phyloP scores from a whole-genome alignment of 2,797 vertebrate genomes.

The Varecia variegata region DNA sequence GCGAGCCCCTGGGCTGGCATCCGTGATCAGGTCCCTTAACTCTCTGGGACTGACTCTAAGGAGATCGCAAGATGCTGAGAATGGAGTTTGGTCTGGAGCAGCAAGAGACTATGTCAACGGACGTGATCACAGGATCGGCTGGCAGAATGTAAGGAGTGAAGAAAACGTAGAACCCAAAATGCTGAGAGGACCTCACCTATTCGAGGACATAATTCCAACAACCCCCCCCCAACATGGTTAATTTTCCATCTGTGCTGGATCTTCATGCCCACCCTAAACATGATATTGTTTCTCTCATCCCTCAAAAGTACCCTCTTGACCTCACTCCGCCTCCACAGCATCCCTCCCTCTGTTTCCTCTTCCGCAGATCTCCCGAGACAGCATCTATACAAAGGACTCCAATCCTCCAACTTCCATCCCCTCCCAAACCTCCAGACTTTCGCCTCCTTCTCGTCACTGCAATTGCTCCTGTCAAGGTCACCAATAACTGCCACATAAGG shows the following conservation, averaged over 20 bases:
- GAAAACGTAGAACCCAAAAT: background rate
- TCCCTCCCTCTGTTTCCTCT: background rate
- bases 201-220: background rate
- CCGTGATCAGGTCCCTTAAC: background rate
- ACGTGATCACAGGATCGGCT: background rate
- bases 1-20: background rate
- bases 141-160: background rate
- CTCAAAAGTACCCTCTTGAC: background rate
- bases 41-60: background rate
- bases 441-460: too few relatives aligned
- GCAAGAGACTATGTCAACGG: background rate
- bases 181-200: background rate
- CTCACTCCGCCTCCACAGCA: background rate
- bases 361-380: background rate
- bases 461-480: background rate
- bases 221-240: background rate
- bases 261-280: background rate
- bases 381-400: background rate
- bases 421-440: background rate
- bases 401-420: background rate
- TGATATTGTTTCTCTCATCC: background rate
- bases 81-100: background rate
- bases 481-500: background rate
- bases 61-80: background rate
- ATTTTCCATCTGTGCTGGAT: background rate